These are phyloP conservation scores for Rhinatrema bivittatum DNA, from an alignment of 2,797 vertebrate genomes.

Conservation along the genomic window DNA sequence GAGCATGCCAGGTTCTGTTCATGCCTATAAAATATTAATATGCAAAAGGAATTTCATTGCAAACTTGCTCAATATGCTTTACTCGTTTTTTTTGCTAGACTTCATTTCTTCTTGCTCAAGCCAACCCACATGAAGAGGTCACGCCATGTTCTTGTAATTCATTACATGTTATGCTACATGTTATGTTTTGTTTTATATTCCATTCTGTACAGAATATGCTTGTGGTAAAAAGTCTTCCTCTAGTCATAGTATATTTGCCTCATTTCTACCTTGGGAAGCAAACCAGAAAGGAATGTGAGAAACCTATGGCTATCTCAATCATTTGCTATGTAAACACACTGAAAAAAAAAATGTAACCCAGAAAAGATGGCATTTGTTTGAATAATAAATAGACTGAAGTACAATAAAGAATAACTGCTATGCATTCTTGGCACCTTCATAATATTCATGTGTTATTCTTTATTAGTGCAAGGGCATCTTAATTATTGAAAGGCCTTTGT, in stretches of 20 bases:
- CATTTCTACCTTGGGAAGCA: constrained; percentile 4
- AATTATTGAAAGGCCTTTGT: no score
- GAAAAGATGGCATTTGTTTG: constrained; percentile 6
- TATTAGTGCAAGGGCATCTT: no score
- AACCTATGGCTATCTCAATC: not conserved
- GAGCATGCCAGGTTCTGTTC: not conserved
- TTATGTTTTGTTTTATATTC: not conserved
- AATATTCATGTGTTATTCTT: no score
- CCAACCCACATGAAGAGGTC: constrained; percentile 1
- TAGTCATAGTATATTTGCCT: no score
- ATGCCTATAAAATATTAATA: not conserved
- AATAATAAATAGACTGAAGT: constrained; percentile 4
- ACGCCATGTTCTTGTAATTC: constrained; percentile 6
- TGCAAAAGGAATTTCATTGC: not conserved
- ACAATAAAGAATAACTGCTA: not conserved
- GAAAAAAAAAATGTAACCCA: not conserved
- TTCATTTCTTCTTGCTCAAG: constrained; percentile 1
- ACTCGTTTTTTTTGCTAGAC: not conserved
- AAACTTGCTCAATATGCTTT: not conserved
- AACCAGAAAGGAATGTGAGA: not conserved
- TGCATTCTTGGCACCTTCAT: not conserved
- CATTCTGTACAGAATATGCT: not conserved
- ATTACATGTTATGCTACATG: constrained; percentile 2
- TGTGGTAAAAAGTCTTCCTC: constrained; percentile 9
- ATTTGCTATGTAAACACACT: constrained; percentile 1